Base-by-base conservation (phyloP, 1,140 invertebrate species). In the Trypoxylus dichotomus region DNA sequence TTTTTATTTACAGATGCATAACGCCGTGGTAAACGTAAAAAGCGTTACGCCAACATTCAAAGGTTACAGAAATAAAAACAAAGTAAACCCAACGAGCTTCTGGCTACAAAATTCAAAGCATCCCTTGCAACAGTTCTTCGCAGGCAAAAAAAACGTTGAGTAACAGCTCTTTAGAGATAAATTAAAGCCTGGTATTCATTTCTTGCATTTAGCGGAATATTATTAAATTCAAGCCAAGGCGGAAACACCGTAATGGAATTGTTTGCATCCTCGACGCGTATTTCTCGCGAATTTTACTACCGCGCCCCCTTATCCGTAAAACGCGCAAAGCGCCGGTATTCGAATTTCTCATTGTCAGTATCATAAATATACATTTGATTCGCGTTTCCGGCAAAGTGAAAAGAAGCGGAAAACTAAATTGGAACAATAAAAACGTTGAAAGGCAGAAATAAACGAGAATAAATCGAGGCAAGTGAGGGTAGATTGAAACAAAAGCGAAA, bases 331-430 rank as follows among this genome's bases (percentile, higher is more conserved):
- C 15, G 19, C 47, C 6, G 47, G 47, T 7, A 54, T 54, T 1
- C 47, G n/a, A 54, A 54, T 19, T 54, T 54, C 47, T 54, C 47
- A 54, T 54, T 54, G 47, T 54, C 47, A 54, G 47, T 54, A 54
- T 54, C 47, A 54, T 54, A 54, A 54, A 54, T 54, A 54, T 54
- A 54, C 47, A 54, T 54, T 54, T 54, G 47, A 54, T 54, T 54
- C 47, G 47, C 47, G 47, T 54, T 54, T 54, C 47, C 47, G 15
- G 47, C 19, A 5, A 54, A 54, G 47, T 54, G 47, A 54, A 54
- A 54, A 54, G 47, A 54, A 54, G 47, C 47, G 47, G 47, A 54
- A 54, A 54, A 54, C 47, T 54, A 19, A 54, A 54, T 54, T 54
- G 47, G 10, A 54, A 54, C 19, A 54, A 54, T 54, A 54, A 54